Percentiles rank a stretch among this genome's conserved stretches.
phyloP scores from a whole-genome alignment of 2,888 invertebrate species.

The Agrochola macilenta region DNA sequence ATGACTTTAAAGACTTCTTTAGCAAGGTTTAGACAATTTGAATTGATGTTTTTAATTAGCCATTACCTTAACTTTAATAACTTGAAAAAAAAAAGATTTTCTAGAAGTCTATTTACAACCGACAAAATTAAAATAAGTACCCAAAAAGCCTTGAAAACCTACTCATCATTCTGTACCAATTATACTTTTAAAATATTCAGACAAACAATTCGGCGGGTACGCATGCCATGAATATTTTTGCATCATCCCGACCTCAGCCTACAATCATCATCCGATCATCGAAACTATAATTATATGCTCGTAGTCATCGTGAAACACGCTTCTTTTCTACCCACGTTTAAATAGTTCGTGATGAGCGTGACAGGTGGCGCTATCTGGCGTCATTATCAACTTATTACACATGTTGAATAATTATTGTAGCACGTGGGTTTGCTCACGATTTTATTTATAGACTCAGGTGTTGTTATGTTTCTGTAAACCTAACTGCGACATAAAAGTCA shows the following conservation, averaged over 20 bases:
- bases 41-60: background rate
- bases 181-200: conserved; percentile 33
- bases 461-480: background rate
- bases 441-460: background rate
- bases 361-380: conserved; percentile 57
- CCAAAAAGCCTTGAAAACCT: conserved; percentile 38
- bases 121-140: background rate
- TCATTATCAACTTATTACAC: conserved; percentile 49
- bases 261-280: conserved; percentile 41
- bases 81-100: background rate
- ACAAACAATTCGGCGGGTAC: conserved; percentile 10
- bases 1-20: background rate
- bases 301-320: conserved; percentile 43
- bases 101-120: background rate
- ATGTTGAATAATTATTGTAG: conserved; percentile 41
- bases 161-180: conserved; percentile 26
- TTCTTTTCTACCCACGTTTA: conserved; percentile 50
- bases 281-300: conserved; percentile 44
- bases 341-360: conserved; percentile 58
- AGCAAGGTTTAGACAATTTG: background rate
- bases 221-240: conserved; percentile 40
- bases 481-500: too few species aligned
- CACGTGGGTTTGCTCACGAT: conserved; percentile 53
- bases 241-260: conserved; percentile 22
- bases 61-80: background rate